Percentiles rank a stretch among this genome's conserved stretches.
Evolutionary conservation across 2,113 vertebrate genomes (phyloP).

Genomic region (Hystrix cristata): DNA sequence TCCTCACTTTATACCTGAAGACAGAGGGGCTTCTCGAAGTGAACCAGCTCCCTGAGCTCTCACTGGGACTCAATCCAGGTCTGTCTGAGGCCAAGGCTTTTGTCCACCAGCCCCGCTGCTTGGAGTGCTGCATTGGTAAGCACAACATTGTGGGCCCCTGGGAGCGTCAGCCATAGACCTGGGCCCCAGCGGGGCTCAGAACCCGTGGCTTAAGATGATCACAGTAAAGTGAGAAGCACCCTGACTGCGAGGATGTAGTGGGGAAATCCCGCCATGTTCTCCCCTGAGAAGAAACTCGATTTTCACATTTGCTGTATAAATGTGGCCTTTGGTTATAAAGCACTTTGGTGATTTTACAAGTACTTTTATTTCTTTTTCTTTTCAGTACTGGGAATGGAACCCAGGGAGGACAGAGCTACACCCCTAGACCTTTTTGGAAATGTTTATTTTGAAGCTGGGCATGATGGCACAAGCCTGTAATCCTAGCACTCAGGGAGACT

Average conservation of each 20-base stretch:
- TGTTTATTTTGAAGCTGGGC: background rate
- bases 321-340: background rate
- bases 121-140: background rate
- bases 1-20: background rate
- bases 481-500: background rate
- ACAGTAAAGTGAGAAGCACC: background rate
- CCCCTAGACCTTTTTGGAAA: background rate
- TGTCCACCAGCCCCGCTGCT: background rate
- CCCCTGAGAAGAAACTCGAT: background rate
- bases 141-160: background rate
- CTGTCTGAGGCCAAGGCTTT: background rate
- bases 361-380: background rate
- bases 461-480: background rate
- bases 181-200: background rate
- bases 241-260: background rate
- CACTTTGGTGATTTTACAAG: background rate
- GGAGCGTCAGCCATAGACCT: background rate
- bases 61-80: background rate
- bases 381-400: background rate
- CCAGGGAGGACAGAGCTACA: background rate
- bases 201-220: too few species aligned
- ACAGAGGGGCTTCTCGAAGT: background rate
- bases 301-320: conserved; percentile 4
- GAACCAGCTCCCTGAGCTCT: background rate
- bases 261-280: background rate